These are phyloP conservation scores for Calameuta idolon DNA, from an alignment of 2,888 invertebrate genomes.

Conservation along the genomic window DNA sequence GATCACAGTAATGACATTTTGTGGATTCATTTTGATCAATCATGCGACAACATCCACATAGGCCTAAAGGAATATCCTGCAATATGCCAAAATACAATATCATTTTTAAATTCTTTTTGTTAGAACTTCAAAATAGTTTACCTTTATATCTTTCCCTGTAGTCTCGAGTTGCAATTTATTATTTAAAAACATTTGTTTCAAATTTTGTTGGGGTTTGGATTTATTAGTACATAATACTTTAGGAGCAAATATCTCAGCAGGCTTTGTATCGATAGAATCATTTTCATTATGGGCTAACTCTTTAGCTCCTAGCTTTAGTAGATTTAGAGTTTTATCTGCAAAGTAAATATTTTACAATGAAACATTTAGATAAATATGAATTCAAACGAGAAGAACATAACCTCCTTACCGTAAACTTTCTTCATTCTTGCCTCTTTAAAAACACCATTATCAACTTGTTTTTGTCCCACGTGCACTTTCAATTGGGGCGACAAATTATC, in stretches of 20 bases:
- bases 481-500: slow-evolving; percentile 50
- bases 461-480: slow-evolving; percentile 54
- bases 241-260: slow-evolving; percentile 19
- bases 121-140: slow-evolving; percentile 21
- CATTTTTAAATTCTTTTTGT: slow-evolving; percentile 1
- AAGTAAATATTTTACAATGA: background rate
- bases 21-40: slow-evolving; percentile 34
- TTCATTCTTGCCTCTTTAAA: slow-evolving; percentile 51
- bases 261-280: slow-evolving; percentile 23
- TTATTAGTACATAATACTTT: slow-evolving; percentile 10
- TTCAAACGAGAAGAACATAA: slow-evolving; percentile 25
- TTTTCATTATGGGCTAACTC: slow-evolving; percentile 36
- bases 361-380: background rate
- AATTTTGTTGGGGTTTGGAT: slow-evolving; percentile 14
- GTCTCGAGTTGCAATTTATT: slow-evolving; percentile 43
- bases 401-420: slow-evolving; percentile 52
- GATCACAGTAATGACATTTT: slow-evolving; percentile 53
- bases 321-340: slow-evolving; percentile 46
- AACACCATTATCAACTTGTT: slow-evolving; percentile 49
- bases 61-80: slow-evolving; percentile 34
- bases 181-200: slow-evolving; percentile 52
- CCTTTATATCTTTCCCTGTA: slow-evolving; percentile 39
- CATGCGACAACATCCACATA: slow-evolving; percentile 43
- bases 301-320: slow-evolving; percentile 50
- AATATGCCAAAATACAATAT: slow-evolving; percentile 11